Base-by-base conservation (phyloP, 1,140 invertebrate genomes). In the Leptinotarsa defecta region DNA sequence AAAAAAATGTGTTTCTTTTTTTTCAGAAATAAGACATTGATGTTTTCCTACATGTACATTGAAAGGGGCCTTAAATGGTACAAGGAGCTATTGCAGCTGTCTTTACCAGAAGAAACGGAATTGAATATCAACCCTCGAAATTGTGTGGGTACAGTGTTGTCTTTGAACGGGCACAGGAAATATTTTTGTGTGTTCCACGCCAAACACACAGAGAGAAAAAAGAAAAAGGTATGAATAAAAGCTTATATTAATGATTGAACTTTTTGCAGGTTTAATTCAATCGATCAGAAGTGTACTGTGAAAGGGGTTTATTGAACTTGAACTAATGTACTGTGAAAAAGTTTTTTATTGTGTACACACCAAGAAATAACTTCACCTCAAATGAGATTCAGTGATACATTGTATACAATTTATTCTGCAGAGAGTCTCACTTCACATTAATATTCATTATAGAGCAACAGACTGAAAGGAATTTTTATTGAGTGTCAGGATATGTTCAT, bases 101-200 rank as follows among this genome's bases (percentile, higher is more conserved):
- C 94, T 71, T 88, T 98, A 65, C 91, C 93, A 22, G 92, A 96
- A 86, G 91, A 90, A 64, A 88, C 92, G 72, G 92, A 95, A 79
- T 88, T 98, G 71, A 92, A 94, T 78, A 98, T 99, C 52, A 99
- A 99, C 89, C 94, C 96, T 3, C 92, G 95, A 81, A 99, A 99
- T 88, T 98, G 96, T 86, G 93, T 99, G 48, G 98, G 98, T 6
- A 99, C 98, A 22, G 97, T 99, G 48, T 86, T 99, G 22, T 94
- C 96, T 2, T 87, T 99, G 49, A 99, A 99, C 87, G 97, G 97
- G 4, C 95, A 96, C 86, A 89, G 97, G 68, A 96, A 97, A 87
- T 99, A 99, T 87, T 99, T 98, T 87, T 98, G 96, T 85, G 97
- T 99, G 88, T 99, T 98, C 87, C 97, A 99, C 87, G 96, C 97